Conservation (phyloP, 2,888 invertebrate genomes). For the Syritta pipiens region DNA sequence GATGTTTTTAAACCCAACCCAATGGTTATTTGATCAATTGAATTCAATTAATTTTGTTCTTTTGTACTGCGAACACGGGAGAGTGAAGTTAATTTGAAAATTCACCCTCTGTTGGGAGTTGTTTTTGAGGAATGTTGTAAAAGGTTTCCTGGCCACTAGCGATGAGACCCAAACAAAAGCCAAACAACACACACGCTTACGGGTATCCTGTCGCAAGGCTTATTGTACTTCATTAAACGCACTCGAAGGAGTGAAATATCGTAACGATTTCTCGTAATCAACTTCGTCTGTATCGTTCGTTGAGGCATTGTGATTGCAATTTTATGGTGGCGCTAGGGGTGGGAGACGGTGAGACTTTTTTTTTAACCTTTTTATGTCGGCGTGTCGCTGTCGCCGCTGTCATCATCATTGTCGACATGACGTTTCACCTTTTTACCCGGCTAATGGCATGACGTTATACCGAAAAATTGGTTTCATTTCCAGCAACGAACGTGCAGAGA, state of each 20-base stretch:
- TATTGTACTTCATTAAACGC: conserved; percentile 26
- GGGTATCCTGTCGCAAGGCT: neutral
- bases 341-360: neutral
- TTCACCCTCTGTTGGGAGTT: neutral
- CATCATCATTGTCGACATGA: neutral
- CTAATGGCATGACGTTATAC: conserved; percentile 12
- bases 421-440: neutral
- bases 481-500: conserved; percentile 21
- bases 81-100: conserved; percentile 23
- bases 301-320: conserved; percentile 24
- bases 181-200: neutral
- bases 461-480: conserved; percentile 40
- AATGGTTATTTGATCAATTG: conserved; percentile 43
- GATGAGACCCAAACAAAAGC: neutral
- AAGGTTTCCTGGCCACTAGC: too few species aligned
- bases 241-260: neutral
- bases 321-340: too few species aligned
- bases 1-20: conserved; percentile 7
- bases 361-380: conserved; percentile 1
- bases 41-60: conserved; percentile 42
- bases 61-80: neutral
- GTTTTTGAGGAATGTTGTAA: conserved; percentile 1
- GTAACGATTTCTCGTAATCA: conserved; percentile 15
- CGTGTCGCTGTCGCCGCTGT: neutral
- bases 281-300: neutral